Percentiles rank a stretch among this genome's conserved stretches.
Conservation (phyloP, 2,888 invertebrate genomes). For the Andricus curvator region DNA sequence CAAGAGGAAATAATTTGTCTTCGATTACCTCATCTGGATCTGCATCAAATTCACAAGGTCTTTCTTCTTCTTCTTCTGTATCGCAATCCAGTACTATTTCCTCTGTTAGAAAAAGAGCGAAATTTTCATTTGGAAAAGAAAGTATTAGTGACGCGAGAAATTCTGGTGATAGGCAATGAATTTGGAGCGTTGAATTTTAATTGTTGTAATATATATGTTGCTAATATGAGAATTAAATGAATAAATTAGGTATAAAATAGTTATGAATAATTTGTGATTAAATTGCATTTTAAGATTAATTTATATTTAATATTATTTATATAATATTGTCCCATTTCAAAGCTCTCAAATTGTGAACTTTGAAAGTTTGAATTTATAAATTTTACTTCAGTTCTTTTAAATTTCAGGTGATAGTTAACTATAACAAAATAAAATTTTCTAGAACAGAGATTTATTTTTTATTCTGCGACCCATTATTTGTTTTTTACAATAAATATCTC, state of each 20-base stretch:
- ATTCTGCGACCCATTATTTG: background rate
- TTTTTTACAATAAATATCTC: slow-evolving; percentile 5
- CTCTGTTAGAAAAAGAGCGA: background rate
- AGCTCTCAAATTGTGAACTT: too few species aligned
- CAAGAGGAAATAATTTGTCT: background rate
- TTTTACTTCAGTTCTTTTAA: too few species aligned
- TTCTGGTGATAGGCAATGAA: slow-evolving; percentile 14
- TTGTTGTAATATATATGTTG: background rate
- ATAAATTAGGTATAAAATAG: background rate
- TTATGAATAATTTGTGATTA: background rate
- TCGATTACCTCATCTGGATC: background rate
- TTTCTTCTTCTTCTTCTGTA: background rate
- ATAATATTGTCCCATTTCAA: too few species aligned
- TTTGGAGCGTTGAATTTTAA: background rate
- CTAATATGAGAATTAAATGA: background rate
- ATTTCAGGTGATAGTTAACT: background rate
- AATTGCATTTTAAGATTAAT: background rate
- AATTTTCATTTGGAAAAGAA: slow-evolving; percentile 11
- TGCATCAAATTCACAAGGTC: slow-evolving; percentile 2
- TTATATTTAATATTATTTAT: background rate
- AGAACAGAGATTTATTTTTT: slow-evolving; percentile 3
- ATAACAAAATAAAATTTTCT: background rate
- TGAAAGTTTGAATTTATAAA: too few species aligned
- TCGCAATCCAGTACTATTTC: slow-evolving; percentile 5
- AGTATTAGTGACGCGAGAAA: background rate